A percentile compares a stretch with the other conserved stretches of the same genome.
Conservation (phyloP, 2,797 vertebrate genomes). For the Stomatorhinus walkeri region DNA sequence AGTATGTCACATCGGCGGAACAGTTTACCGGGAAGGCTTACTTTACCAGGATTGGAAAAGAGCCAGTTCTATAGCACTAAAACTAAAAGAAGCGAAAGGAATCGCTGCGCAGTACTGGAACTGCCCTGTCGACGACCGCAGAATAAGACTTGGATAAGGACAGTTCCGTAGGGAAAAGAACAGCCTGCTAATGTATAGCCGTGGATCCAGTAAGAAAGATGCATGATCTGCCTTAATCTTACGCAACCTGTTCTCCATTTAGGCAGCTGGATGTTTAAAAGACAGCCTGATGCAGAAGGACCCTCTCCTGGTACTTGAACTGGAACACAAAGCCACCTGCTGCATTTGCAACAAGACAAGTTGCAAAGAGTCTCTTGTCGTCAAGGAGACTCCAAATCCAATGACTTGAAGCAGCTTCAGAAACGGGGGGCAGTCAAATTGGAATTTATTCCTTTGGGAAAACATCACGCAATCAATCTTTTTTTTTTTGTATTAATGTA, state of each 20-base stretch:
- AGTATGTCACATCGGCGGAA: neutral
- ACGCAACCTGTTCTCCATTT: neutral
- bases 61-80: neutral
- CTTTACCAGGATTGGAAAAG: neutral
- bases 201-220: neutral
- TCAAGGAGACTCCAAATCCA: neutral
- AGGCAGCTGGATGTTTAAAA: neutral
- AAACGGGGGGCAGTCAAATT: neutral
- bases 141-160: neutral
- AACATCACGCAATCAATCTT: neutral
- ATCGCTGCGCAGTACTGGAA: neutral
- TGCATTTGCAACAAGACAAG: neutral
- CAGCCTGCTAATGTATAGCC: neutral
- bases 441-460: neutral
- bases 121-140: neutral
- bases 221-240: neutral
- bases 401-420: neutral
- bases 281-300: neutral
- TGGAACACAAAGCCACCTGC: neutral
- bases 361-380: neutral
- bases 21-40: neutral
- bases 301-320: neutral
- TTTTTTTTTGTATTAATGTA: neutral
- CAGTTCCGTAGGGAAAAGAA: neutral
- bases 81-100: neutral